phyloP scores from a whole-genome alignment of 35 echinoderm and acorn worm species.

The Acanthaster planci region DNA sequence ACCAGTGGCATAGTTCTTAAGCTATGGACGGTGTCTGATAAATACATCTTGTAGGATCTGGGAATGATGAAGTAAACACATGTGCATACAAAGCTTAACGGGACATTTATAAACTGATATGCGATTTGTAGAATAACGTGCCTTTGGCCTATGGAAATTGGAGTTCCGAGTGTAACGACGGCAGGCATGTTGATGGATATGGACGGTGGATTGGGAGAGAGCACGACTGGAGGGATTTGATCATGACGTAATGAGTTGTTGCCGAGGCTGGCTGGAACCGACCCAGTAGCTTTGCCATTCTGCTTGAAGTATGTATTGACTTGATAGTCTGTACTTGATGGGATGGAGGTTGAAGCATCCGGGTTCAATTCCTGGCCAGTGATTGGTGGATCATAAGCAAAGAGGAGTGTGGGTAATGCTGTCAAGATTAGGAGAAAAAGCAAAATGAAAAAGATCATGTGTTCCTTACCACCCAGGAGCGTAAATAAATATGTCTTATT shows the following conservation, averaged over 20 bases:
- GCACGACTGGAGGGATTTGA: not conserved
- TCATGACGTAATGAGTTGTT: conserved; percentile 21
- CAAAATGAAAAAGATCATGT: conserved; percentile 72
- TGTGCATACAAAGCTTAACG: not conserved
- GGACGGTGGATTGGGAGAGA: not conserved
- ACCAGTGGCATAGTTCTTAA: conserved; percentile 79
- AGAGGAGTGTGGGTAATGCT: conserved; percentile 38
- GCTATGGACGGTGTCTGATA: conserved; percentile 31
- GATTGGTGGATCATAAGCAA: conserved; percentile 69
- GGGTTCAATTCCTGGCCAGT: not conserved
- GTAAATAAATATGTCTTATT: conserved; percentile 30
- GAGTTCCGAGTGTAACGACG: not conserved
- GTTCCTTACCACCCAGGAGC: conserved; percentile 64
- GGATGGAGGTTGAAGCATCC: not conserved
- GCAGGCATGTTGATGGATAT: not conserved
- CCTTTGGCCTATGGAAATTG: too few species aligned
- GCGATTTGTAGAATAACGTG: not conserved
- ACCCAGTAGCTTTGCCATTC: not conserved
- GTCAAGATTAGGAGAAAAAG: conserved; percentile 50
- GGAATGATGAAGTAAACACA: not conserved
- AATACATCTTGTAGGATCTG: not conserved
- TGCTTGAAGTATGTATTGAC: not conserved
- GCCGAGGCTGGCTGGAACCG: not conserved
- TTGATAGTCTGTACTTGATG: not conserved
- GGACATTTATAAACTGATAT: not conserved